Conservation (phyloP, 2,888 invertebrate species). For the Suillia variegata region DNA sequence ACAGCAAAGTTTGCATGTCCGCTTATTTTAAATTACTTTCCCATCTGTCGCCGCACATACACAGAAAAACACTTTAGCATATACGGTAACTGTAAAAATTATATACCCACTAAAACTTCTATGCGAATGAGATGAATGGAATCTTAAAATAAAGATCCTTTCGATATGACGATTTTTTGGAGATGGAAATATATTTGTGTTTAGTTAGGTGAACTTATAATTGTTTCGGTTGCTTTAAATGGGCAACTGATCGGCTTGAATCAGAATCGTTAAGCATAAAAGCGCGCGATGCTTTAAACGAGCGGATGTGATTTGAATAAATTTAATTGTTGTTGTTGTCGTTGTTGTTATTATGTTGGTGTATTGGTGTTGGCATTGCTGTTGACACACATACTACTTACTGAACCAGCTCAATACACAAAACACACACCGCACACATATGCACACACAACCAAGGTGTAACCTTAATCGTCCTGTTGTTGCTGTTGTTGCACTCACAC, state of each 20-base stretch:
- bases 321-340: background rate
- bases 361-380: background rate
- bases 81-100: too few relatives aligned
- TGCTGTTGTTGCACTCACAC: background rate
- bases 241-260: background rate
- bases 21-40: background rate
- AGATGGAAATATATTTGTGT: too few relatives aligned
- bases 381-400: background rate
- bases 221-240: too few relatives aligned
- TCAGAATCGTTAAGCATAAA: background rate
- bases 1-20: background rate
- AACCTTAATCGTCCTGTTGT: background rate
- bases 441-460: background rate
- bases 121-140: too few relatives aligned
- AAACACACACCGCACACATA: background rate
- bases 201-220: too few relatives aligned
- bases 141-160: too few relatives aligned
- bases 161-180: too few relatives aligned
- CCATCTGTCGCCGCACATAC: background rate
- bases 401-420: too few relatives aligned
- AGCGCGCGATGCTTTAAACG: background rate
- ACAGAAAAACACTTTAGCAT: background rate
- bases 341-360: background rate
- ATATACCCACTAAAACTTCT: too few relatives aligned
- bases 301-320: conserved; percentile 4